A percentile compares a stretch with the other conserved stretches of the same genome.
Evolutionary conservation across 2,113 vertebrate species (phyloP).

Genomic region (Malurus melanocephalus): DNA sequence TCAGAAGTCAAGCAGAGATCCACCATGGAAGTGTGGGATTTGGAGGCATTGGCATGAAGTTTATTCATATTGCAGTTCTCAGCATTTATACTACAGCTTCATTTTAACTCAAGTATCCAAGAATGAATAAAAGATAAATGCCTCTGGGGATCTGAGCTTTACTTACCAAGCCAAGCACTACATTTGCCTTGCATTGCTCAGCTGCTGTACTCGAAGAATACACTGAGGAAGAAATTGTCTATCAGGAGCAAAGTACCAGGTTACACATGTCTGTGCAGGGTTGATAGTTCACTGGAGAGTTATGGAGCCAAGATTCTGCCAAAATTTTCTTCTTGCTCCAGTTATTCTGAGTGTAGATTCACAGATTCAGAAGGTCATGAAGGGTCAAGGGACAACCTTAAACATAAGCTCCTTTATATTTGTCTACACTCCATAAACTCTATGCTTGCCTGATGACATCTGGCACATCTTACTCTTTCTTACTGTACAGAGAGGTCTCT

Average conservation of each 20-base stretch:
- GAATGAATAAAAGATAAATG: background rate
- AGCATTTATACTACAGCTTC: background rate
- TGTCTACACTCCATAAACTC: background rate
- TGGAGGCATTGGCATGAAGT: background rate
- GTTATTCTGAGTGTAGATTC: background rate
- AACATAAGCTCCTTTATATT: conserved; percentile 30
- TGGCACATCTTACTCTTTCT: background rate
- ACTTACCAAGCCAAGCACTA: background rate
- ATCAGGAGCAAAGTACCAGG: background rate
- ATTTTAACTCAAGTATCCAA: background rate
- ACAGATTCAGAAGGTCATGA: background rate
- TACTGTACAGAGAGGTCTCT: background rate
- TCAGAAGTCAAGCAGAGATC: background rate
- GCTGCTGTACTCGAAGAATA: background rate
- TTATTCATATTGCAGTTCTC: background rate
- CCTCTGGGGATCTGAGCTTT: background rate
- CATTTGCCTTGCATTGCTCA: background rate
- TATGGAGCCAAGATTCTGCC: background rate
- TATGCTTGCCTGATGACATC: background rate
- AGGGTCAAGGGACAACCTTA: background rate
- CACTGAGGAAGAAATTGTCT: background rate
- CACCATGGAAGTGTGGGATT: background rate
- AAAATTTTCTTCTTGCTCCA: background rate
- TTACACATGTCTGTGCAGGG: background rate
- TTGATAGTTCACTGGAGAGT: conserved; percentile 2